Evolutionary conservation across 2,888 invertebrate genomes (phyloP), one percentile per base, ranked within the genome.

Genomic region (Agrotis exclamationis): DNA sequence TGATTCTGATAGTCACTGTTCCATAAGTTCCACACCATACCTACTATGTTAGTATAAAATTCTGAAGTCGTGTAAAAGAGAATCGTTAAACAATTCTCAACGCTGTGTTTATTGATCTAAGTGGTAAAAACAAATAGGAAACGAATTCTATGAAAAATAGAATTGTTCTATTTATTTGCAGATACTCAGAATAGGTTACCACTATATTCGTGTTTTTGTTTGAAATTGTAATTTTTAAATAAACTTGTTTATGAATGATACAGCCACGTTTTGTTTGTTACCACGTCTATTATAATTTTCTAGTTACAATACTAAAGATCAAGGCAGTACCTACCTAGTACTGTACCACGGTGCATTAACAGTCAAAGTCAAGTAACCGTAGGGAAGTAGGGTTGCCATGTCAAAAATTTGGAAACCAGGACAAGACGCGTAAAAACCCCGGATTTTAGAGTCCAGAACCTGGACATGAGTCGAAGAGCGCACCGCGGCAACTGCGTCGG

Each of bases 61-160:
- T 74, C 56, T 62, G 24, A 66, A 53, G n/a, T 50, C 16, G 44
- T 64, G 58, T 60, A 57, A 57, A 69, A 68, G 72, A 75, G 47
- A 44, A 51, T 22, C 51, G 44, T 59, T 28, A 60, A 66, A 53
- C 28, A 72, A 77, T 80, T 80, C 48, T 70, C 80, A 70, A 71
- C 63, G 50, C 9, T 66, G n/a, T 83, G 78, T 74, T 84, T 78
- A 85, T 85, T 84, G 74, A 70, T 80, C 76, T 79, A 84, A 84
- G 44, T 74, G 64, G 57, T 45, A 22, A 53, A 67, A 65, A 56
- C 60, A 60, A 79, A 56, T 33, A 60, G 74, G 81, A 74, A 78
- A 57, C 51, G 24, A 18, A 62, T 72, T 70, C 51, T 18, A 50
- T 33, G 48, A 57, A 73, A 56, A 72, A 69, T 44, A 59, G 2